Evolutionary conservation across 2,797 vertebrate genomes (phyloP), one percentile per base, ranked within the genome.

Genomic region (Carapus acus): DNA sequence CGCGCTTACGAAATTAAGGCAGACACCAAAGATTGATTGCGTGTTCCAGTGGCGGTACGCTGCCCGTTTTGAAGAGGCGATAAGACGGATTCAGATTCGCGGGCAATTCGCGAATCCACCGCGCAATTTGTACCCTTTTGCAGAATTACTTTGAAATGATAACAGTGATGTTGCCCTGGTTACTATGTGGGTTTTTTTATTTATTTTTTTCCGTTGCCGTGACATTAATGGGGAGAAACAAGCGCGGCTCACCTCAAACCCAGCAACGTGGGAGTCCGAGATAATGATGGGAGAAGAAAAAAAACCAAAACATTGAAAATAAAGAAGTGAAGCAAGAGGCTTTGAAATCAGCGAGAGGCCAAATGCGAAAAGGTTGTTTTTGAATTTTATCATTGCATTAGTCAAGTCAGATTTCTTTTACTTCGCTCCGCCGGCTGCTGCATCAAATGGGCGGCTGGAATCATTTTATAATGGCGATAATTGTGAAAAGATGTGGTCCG

Each of bases 161-260:
- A 29, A 16, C 61, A 3, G 58, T 64, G 29, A 40, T 46, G 49
- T 72, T 58, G 39, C 65, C 48, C 53, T 61, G 53, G 64, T 71
- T 41, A 69, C 58, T 16, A 11, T 57, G 20, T 49, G 2, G 34
- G 46, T 57, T 62, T 42, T 48, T 18, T 29, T 15, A 57, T 79
- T 77, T n/a, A n/a, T n/a, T n/a, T n/a, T n/a, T n/a, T n/a, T n/a
- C n/a, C n/a, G n/a, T n/a, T 27, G 74, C 65, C 69, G 73, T 81
- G 73, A 71, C 77, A 78, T 81, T 63, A 73, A 60, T 66, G 44
- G 68, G 67, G 58, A 65, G 45, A 23, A 50, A 7, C 31, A 42
- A 47, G 62, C 49, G 66, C 8, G 58, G 24, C 8, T 56, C 9
- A 59, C 56, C 33, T 58, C 29, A 19, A 58, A 27, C 27, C 51